Base-by-base conservation (phyloP, 2,113 vertebrate species). In the Bubo scandiacus region DNA sequence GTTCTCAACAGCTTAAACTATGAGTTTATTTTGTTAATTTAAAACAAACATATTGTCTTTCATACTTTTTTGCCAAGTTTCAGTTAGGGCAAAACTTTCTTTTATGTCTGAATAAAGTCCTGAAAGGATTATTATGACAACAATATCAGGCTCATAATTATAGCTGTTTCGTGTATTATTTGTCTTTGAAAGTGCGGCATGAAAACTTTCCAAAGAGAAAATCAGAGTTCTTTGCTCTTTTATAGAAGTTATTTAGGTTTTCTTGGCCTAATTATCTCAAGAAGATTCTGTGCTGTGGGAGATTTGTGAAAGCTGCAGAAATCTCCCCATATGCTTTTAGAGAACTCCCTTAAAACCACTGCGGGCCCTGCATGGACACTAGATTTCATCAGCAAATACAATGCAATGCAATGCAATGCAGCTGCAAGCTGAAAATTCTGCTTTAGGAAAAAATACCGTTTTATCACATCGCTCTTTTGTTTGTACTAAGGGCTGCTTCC, bases 101-200 rank as follows among this genome's bases (percentile, higher is more conserved):
- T 97, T 84, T 55, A 88, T 66, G 67, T 87, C 71, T 95, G 55
- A 58, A 59, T 72, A 92, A 83, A 96, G 40, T 88, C 36, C 82
- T 81, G 19, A 57, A 94, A 66, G 47, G 75, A 81, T 91, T 94
- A 74, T 92, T 85, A 45, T 45, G 61, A 54, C 80, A 95, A 57
- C 62, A 92, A 40, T 49, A 78, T 92, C 92, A 93, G 79, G 63
- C 47, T 89, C 20, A 51, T 78, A 93, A 84, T 96, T 88, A 86
- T 61, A 93, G 82, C 68, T 62, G 55, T 86, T 90, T 66, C 2
- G 1, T 92, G 54, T 77, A 51, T 80, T 96, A 95, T 92, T 95
- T 97, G 55, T 90, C 79, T 94, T 85, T 95, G 85, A 95, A 96
- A 77, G 34, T 86, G 57, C 77, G 71, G 43, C 65, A 51, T 18